phyloP scores from a whole-genome alignment of 2,113 vertebrate species.

The Syngnathus typhle region DNA sequence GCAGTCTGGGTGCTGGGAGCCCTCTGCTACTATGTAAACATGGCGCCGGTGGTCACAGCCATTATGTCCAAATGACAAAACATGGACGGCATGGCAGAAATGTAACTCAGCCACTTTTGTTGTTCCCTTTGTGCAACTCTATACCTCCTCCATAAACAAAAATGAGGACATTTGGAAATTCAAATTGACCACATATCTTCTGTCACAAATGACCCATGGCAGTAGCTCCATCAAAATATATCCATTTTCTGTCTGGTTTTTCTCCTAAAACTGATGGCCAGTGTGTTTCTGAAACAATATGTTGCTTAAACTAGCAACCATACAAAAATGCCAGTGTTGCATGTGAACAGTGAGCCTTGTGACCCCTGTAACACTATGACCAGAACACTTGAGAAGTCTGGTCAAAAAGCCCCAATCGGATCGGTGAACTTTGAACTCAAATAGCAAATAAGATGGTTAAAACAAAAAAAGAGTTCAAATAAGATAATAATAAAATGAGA shows the following conservation, averaged over 20 bases:
- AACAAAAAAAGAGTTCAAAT: neutral
- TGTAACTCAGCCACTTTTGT: constrained; percentile 57
- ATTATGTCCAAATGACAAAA: constrained; percentile 73
- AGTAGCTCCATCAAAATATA: constrained; percentile 46
- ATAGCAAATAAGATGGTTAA: constrained; percentile 29
- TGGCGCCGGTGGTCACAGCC: constrained; percentile 62
- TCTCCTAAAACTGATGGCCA: constrained; percentile 50
- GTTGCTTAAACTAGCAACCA: constrained; percentile 4
- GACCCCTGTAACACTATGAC: constrained; percentile 16
- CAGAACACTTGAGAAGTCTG: constrained; percentile 8
- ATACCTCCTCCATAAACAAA: constrained; percentile 31
- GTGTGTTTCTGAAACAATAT: constrained; percentile 19
- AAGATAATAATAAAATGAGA: neutral
- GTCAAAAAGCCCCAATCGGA: constrained; percentile 6
- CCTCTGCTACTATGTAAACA: constrained; percentile 75
- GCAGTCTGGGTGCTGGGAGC: constrained; percentile 69
- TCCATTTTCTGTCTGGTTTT: constrained; percentile 52
- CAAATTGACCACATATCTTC: constrained; percentile 52
- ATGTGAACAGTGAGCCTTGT: constrained; percentile 23
- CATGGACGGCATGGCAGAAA: constrained; percentile 58
- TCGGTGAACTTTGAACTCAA: constrained; percentile 40
- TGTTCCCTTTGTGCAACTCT: constrained; percentile 36
- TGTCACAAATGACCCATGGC: constrained; percentile 36
- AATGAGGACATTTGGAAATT: constrained; percentile 44
- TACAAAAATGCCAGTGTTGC: constrained; percentile 17